Base-by-base conservation (phyloP, 2,113 vertebrate genomes). In the Dipodomys spectabilis region DNA sequence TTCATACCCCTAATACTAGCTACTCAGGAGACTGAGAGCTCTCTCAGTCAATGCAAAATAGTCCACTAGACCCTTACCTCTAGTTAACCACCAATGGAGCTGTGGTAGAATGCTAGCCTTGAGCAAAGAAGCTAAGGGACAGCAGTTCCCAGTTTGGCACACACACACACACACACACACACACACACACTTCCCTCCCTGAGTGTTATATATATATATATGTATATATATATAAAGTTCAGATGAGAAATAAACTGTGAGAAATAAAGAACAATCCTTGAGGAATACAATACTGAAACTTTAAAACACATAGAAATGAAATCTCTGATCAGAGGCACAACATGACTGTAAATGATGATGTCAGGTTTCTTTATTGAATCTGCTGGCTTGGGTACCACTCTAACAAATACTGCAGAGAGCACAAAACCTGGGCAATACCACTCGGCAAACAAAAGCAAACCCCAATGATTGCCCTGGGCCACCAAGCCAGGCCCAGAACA, bases 291-390 rank as follows among this genome's bases (percentile, higher is more conserved):
- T 62, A 32, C 22, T 60, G 68, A 81, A 23, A 74, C 74, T 91
- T 73, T 82, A 89, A 95, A 93, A 78, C 20, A 35, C 22, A 6
- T 44, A 71, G 86, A 80, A 81, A 82, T 82, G 75, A 67, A 89
- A 87, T 77, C 7, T 30, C 8, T 23, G 39, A 73, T 88, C 53
- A 62, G 44, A 95, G 30, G 45, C 25, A 65, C 13, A 77, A 62
- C 62, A 25, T 45, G 65, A 82, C 53, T 64, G 2, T 80, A 92
- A 93, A 74, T 89, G 88, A 90, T 73, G 44, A 44, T 53, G 49
- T 91, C 44, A 28, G 23, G 9, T 71, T 82, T 96, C 67, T 71
- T 82, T 67, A 74, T 28, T 75, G 30, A 79, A 79, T 91, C 53
- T 95, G 79, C 91, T 86, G 74, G 69, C 64, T 57, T n/a, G 75